Percentiles rank a stretch among this genome's conserved stretches.
Evolutionary conservation across 2,113 vertebrate species (phyloP).

Genomic region (Eublepharis macularius): DNA sequence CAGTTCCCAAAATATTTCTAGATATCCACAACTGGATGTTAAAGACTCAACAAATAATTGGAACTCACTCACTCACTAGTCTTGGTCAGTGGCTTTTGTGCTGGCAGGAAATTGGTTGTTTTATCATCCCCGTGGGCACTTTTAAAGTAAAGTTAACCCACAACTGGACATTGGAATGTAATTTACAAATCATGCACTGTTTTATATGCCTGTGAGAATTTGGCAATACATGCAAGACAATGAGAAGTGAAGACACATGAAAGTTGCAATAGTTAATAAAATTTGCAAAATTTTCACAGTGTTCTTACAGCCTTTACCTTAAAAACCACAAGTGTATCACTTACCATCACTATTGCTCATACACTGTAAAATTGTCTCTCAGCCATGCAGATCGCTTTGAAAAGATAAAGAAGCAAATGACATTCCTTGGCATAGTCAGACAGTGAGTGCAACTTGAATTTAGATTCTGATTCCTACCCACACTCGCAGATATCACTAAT

Average conservation of each 20-base stretch:
- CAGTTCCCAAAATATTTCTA: slow-evolving; percentile 29
- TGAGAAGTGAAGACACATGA: slow-evolving; percentile 57
- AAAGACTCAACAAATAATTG: slow-evolving; percentile 39
- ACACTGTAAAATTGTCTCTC: slow-evolving; percentile 69
- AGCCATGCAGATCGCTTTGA: slow-evolving; percentile 70
- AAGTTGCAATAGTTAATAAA: slow-evolving; percentile 66
- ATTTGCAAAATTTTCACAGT: slow-evolving; percentile 76
- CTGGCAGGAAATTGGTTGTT: slow-evolving; percentile 11
- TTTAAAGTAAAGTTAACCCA: slow-evolving; percentile 60
- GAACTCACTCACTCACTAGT: slow-evolving; percentile 47
- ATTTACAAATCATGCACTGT: slow-evolving; percentile 66
- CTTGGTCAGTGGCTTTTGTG: slow-evolving; percentile 61
- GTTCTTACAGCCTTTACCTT: slow-evolving; percentile 74
- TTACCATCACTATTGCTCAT: slow-evolving; percentile 74
- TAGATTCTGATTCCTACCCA: slow-evolving; percentile 50
- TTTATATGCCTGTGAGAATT: slow-evolving; percentile 51
- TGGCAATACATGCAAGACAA: slow-evolving; percentile 73
- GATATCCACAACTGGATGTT: slow-evolving; percentile 26
- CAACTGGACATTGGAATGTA: slow-evolving; percentile 47
- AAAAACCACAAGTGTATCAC: slow-evolving; percentile 72
- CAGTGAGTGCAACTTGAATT: slow-evolving; percentile 49
- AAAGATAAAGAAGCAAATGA: slow-evolving; percentile 65
- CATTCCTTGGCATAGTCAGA: slow-evolving; percentile 64
- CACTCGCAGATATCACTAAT: slow-evolving; percentile 39
- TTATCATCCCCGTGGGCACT: slow-evolving; percentile 44